phyloP scores from a whole-genome alignment of 2,888 invertebrate species.

The Diaphora mendica region DNA sequence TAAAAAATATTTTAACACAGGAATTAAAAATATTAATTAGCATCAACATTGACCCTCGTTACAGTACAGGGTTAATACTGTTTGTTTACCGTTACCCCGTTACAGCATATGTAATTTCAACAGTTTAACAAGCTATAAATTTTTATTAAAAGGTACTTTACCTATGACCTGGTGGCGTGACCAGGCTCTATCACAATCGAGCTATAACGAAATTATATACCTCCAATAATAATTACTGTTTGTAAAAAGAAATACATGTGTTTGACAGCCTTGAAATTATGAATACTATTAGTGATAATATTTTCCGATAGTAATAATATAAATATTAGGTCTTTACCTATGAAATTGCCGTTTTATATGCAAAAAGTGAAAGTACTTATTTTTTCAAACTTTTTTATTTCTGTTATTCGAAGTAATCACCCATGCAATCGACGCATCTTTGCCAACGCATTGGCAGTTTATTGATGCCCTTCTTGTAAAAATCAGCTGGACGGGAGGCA shows the following conservation, averaged over 20 bases:
- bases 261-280: constrained; percentile 14
- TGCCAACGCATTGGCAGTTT: too few species aligned
- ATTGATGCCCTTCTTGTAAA: too few species aligned
- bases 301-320: not conserved
- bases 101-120: constrained; percentile 18
- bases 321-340: too few species aligned
- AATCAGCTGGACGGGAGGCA: too few species aligned
- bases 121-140: constrained; percentile 24
- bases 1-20: not conserved
- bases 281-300: not conserved
- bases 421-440: too few species aligned
- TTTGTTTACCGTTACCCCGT: constrained; percentile 16
- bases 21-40: not conserved
- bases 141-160: constrained; percentile 24
- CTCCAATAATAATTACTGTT: constrained; percentile 19
- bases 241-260: constrained; percentile 27
- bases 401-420: too few species aligned
- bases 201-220: constrained; percentile 19
- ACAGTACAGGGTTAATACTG: not conserved
- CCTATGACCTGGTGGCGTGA: constrained; percentile 38
- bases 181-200: constrained; percentile 33
- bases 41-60: not conserved
- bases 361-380: too few species aligned
- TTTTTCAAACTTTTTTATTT: too few species aligned
- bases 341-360: too few species aligned